Percentiles rank a stretch among this genome's conserved stretches.
phyloP scores from a whole-genome alignment of 1,140 invertebrate species.

The Gyrodactylus salaris region DNA sequence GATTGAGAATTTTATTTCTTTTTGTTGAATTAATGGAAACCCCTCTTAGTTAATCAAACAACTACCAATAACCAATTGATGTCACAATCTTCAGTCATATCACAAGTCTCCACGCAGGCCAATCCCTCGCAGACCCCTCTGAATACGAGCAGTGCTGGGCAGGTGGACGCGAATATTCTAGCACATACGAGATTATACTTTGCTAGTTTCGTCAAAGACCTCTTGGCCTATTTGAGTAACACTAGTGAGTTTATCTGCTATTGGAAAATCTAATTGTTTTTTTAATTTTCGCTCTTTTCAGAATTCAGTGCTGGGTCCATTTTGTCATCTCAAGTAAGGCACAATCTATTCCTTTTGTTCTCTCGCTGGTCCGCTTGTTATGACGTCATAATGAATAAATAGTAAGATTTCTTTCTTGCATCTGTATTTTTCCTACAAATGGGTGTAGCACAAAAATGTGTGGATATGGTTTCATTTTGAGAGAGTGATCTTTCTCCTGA shows the following conservation, averaged over 20 bases:
- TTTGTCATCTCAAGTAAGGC: neutral
- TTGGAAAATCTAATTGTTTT: neutral
- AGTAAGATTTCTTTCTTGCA: neutral
- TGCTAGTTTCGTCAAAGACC: neutral
- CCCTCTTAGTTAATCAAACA: neutral
- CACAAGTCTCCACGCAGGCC: neutral
- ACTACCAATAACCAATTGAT: neutral
- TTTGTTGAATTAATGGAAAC: too few species aligned
- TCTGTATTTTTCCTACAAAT: too few species aligned
- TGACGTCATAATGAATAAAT: neutral
- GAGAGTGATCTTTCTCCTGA: too few species aligned
- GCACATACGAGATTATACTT: neutral
- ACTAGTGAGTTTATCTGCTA: neutral
- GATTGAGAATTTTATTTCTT: too few species aligned
- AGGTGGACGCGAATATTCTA: neutral
- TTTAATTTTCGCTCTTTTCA: neutral
- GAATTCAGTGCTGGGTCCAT: neutral
- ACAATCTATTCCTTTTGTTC: neutral
- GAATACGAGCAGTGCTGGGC: neutral
- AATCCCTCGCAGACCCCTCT: neutral
- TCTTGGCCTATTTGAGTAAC: neutral
- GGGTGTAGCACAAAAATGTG: too few species aligned
- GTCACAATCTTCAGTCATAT: neutral
- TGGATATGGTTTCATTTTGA: too few species aligned
- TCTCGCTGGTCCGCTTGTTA: neutral